Base-by-base conservation (phyloP, 1,140 invertebrate genomes). In the Pogonus chalceus region DNA sequence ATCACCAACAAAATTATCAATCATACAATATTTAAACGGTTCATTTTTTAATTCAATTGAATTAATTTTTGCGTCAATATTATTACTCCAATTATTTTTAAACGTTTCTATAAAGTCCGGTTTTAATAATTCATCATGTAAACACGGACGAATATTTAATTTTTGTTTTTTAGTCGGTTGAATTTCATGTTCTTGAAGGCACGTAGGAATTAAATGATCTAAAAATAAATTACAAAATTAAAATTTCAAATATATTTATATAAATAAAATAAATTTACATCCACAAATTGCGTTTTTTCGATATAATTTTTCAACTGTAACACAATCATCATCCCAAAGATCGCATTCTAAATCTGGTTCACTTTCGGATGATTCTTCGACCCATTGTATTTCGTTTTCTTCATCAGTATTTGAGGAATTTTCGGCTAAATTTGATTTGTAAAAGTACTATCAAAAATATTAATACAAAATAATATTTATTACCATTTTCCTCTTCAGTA, bases 1-100 rank as follows among this genome's bases (percentile, higher is more conserved):
- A 53, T 74, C 74, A 1, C 66, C 65, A 14, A 84, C 55, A 54
- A 85, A 74, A 60, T 83, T 74, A 16, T 79, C 73, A 23, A 84
- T 64, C 14, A 75, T 71, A 54, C 79, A 82, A 1, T 82, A 57
- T 54, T 76, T 70, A 59, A 76, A 80, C 0, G 78, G 79, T 20
- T 73, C 58, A 0, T 59, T 56, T 43, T 72, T 70, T 0, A 79
- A 31, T 56, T 72, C 67, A 10, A 76, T 23, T 24, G 68, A 54
- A 2, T 66, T 23, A 16, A 46, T 60, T 21, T 62, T 60, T 0
- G 70, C 51, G 9, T 62, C 26, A 0, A 35, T 60, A n/a, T 57
- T 60, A 20, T 58, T 59, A 0, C 61, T 56, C 72, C 74, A 78
- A 49, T 64, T 51, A 2, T 69, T 60, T 23, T 58, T 56, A 20